Percentiles rank a stretch among this genome's conserved stretches.
Conservation (phyloP, 2,113 vertebrate genomes). For the Ginglymostoma cirratum region DNA sequence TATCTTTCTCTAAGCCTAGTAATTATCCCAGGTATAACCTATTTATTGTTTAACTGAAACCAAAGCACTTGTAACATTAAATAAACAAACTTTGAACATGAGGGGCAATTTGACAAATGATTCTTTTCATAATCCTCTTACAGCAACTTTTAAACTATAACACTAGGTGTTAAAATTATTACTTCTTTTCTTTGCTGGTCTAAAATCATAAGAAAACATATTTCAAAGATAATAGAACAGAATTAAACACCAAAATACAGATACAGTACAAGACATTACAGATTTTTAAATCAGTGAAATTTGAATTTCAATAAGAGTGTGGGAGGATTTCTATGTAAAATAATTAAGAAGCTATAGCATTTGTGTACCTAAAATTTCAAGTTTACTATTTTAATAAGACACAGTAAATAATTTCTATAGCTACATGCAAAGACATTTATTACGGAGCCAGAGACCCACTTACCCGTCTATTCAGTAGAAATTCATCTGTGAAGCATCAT, state of each 20-base stretch:
- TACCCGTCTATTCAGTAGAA: neutral
- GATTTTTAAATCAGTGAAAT: neutral
- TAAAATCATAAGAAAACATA: neutral
- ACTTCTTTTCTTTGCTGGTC: neutral
- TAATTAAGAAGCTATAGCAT: neutral
- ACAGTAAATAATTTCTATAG: neutral
- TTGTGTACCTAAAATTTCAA: neutral
- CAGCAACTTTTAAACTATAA: neutral
- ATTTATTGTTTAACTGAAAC: too few relatives aligned
- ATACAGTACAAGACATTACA: neutral
- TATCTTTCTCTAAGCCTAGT: too few relatives aligned
- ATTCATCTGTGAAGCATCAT: too few relatives aligned
- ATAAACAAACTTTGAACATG: neutral
- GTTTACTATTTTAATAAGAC: neutral
- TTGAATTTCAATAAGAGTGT: neutral
- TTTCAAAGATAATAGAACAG: neutral
- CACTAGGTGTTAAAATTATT: neutral
- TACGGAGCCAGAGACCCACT: neutral
- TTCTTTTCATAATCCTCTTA: neutral
- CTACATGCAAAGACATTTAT: neutral
- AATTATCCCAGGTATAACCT: too few relatives aligned
- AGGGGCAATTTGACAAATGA: neutral
- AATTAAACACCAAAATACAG: neutral
- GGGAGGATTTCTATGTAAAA: neutral
- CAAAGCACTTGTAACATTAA: too few relatives aligned